Evolutionary conservation across 2,113 vertebrate species (phyloP), one percentile per base, ranked within the genome.

Genomic region (Bos taurus): DNA sequence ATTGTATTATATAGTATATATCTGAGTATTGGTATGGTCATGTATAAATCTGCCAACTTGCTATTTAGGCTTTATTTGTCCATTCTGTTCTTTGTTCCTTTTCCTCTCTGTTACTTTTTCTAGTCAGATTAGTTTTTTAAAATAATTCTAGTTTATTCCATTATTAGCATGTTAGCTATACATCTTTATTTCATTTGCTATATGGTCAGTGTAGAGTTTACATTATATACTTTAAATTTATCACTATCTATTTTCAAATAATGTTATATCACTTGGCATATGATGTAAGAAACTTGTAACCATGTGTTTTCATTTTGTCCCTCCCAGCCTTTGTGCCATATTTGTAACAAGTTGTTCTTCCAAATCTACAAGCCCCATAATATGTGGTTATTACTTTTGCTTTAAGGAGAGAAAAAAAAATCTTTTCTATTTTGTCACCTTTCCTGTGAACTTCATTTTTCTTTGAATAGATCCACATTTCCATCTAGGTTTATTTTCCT

Each of bases 381-480:
- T 46, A 26, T 74, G 60, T 82, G 16, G 10, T 77, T 50, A 50
- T 60, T 71, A 25, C 36, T 87, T 91, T 96, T 89, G 8, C 30
- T 96, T 88, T 89, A 95, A 93, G 40, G 23, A 89, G 6, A 84
- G 62, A 40, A 92, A 90, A 77, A 78, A 80, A 57, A 82, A 6
- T 2, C 6, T 67, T 88, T 88, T 28, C 33, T 62, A 81, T 67
- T 81, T 94, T n/a, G 7, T 62, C 14, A 92, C 2, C 33, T 81
- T 91, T 83, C n/a, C 59, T 59, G 5, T 91, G 26, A 81, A 88
- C 36, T 57, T 91, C 23, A 62, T 95, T 95, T 95, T 95, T 83
- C 9, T 87, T 88, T 95, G 7, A 81, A 17, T 56, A 43, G 25
- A 83, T 80, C 17, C 15, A 40, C 3, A 57, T 90, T 90, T 48